phyloP scores from a whole-genome alignment of 35 echinoderm and acorn worm species.

The Amphiura filiformis region DNA sequence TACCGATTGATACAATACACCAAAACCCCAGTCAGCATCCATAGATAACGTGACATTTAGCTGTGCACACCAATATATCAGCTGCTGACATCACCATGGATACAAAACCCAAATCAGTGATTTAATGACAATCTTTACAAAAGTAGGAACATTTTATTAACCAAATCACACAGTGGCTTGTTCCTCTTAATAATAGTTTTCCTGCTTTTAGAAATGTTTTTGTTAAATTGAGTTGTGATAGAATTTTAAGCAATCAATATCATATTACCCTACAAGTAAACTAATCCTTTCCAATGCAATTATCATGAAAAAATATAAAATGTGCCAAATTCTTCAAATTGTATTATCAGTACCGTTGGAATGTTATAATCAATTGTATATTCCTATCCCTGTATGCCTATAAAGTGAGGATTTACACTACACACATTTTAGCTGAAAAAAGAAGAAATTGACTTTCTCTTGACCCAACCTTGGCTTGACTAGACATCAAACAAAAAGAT shows the following conservation, averaged over 20 bases:
- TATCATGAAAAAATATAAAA: not conserved
- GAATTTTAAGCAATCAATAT: not conserved
- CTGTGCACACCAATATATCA: too few relatives aligned
- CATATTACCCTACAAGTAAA: not conserved
- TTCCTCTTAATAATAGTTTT: too few relatives aligned
- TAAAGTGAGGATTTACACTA: slow-evolving; percentile 4
- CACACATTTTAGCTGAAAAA: not conserved
- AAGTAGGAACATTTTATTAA: too few relatives aligned
- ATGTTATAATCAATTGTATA: not conserved
- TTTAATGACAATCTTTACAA: too few relatives aligned
- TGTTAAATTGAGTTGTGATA: not conserved
- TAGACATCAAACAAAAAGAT: not conserved
- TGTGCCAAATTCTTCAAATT: not conserved
- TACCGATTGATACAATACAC: too few relatives aligned
- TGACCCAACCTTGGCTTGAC: too few relatives aligned
- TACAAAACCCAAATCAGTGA: too few relatives aligned
- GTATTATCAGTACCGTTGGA: not conserved
- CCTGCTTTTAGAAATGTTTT: too few relatives aligned
- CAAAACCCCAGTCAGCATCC: too few relatives aligned
- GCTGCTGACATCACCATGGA: too few relatives aligned
- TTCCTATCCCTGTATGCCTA: not conserved
- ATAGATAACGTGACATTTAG: too few relatives aligned
- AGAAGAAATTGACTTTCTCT: not conserved
- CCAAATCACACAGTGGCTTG: too few relatives aligned
- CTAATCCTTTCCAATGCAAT: not conserved